Base-by-base conservation (phyloP, 2,113 vertebrate genomes). In the Tetrax tetrax region DNA sequence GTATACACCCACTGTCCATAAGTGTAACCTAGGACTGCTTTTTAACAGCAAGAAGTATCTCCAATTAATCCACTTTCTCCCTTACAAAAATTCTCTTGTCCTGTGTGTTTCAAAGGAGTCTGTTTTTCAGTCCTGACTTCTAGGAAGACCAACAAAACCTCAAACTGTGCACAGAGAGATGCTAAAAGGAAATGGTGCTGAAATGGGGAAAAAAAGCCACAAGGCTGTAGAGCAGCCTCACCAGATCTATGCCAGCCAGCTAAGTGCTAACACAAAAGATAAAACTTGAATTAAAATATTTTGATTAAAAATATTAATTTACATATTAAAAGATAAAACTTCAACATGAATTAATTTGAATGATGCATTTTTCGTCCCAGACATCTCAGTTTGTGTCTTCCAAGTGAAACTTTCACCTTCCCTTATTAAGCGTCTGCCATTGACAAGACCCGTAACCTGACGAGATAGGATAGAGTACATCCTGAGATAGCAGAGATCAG, bases 121-220 rank as follows among this genome's bases (percentile, higher is more conserved):
- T 93, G 6, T 89, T 92, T 91, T 76, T 43, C 81, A 47, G 27
- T 65, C 85, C 53, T 72, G 72, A 87, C 77, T 97, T 96, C 89
- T 93, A 95, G 86, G 86, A 93, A 93, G 74, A 89, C 57, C 35
- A 89, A 57, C 9, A 94, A 94, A 96, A 92, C 74, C 86, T 84
- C 94, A 89, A 10, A 89, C 2, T 20, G 37, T 66, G 41, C 53
- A 89, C 65, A 87, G 65, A 65, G 41, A 71, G 48, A 53, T 35
- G 15, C 47, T 90, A 66, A 88, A 92, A 86, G 59, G 50, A 95
- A 87, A 96, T 41, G 35, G 33, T 81, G 31, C 54, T 79, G 43
- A 85, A 90, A 53, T 18, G 60, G n/a, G 23, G 45, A 81, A 88
- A 59, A 41, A 72, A 66, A 43, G 19, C 14, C 91, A 74, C 35